A percentile compares a stretch with the other conserved stretches of the same genome.
phyloP scores from a whole-genome alignment of 1,140 invertebrate species.

The Nautilus pompilius region DNA sequence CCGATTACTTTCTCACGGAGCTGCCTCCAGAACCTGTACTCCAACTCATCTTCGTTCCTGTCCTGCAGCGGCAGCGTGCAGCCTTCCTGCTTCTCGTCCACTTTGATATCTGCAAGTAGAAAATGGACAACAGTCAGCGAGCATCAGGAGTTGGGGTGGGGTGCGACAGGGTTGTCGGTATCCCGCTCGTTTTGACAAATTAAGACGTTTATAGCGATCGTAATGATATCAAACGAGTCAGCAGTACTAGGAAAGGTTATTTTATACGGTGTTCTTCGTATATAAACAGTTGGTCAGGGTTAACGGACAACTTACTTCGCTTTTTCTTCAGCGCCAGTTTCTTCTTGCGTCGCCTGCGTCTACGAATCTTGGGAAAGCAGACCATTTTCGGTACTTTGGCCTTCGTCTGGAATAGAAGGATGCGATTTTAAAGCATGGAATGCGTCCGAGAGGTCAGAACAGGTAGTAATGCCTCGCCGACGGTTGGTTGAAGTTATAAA shows the following conservation, averaged over 20 bases:
- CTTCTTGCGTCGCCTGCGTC: slow-evolving; percentile 13
- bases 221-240: background rate
- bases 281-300: background rate
- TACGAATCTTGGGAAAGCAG: slow-evolving; percentile 20
- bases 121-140: too few species aligned
- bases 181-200: slow-evolving; percentile 4
- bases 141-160: background rate
- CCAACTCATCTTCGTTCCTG: slow-evolving; percentile 5
- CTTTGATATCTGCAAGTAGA: too few species aligned
- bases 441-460: background rate
- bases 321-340: slow-evolving; percentile 14
- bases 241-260: background rate
- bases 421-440: background rate
- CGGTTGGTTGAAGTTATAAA: background rate
- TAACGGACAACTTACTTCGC: background rate
- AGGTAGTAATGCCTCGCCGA: background rate
- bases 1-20: slow-evolving; percentile 15
- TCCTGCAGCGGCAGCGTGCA: too few species aligned
- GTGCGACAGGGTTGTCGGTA: background rate
- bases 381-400: slow-evolving; percentile 20
- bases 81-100: too few species aligned
- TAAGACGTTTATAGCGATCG: background rate
- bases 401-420: slow-evolving; percentile 17
- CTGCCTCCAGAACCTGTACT: slow-evolving; percentile 21
- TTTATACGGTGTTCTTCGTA: background rate